A percentile compares a stretch with the other conserved stretches of the same genome.
phyloP scores from a whole-genome alignment of 2,797 vertebrate genomes.

The Gymnothorax javanicus region DNA sequence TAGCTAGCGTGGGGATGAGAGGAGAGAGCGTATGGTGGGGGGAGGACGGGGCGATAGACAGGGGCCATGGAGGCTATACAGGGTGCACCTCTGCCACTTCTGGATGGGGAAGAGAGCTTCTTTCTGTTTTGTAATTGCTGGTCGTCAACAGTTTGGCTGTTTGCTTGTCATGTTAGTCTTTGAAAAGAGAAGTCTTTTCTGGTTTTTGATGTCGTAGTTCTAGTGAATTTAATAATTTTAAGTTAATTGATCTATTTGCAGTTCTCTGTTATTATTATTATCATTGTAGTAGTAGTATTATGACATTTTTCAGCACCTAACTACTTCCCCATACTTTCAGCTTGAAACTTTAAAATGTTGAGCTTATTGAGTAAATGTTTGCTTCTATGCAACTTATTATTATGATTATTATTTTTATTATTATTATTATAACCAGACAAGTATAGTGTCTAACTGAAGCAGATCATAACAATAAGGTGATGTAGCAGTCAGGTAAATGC shows the following conservation, averaged over 20 bases:
- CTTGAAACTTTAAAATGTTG: too few species aligned
- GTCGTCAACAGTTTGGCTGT: neutral
- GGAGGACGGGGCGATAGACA: neutral
- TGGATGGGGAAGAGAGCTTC: neutral
- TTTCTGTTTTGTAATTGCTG: neutral
- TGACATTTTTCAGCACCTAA: too few species aligned
- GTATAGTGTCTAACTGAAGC: slow-evolving; percentile 17
- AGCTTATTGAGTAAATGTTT: too few species aligned
- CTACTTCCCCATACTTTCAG: too few species aligned
- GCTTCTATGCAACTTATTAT: neutral
- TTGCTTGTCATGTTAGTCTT: neutral
- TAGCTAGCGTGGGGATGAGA: neutral
- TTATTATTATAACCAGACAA: neutral
- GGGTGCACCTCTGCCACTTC: neutral
- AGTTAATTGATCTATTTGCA: neutral
- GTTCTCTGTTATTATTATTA: neutral
- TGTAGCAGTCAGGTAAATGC: neutral
- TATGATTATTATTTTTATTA: neutral
- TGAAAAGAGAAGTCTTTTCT: neutral
- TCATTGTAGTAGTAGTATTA: neutral
- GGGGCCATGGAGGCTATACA: neutral
- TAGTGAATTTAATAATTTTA: neutral
- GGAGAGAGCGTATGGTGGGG: neutral
- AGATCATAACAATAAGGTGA: slow-evolving; percentile 3
- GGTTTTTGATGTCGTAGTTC: neutral